These are phyloP conservation scores for Slavum lentiscoides DNA, from an alignment of 2,888 invertebrate genomes.

Conservation along the genomic window DNA sequence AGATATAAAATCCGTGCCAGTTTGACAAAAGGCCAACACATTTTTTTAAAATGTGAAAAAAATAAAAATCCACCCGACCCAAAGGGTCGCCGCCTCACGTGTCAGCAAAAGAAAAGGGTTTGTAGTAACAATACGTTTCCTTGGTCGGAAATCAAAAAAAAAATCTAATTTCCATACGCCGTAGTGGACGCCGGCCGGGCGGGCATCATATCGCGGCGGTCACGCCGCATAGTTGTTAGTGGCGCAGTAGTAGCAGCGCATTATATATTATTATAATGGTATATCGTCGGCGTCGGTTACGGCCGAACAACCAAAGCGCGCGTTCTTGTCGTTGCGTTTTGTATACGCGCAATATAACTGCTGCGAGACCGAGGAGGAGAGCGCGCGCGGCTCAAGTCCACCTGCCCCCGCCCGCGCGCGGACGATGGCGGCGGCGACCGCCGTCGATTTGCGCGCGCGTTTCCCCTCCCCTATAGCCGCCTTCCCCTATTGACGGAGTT, in stretches of 20 bases:
- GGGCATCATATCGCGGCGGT: too few relatives aligned
- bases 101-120: background rate
- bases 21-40: slow-evolving; percentile 34
- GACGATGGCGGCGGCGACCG: background rate
- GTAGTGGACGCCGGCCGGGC: too few relatives aligned
- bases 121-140: background rate
- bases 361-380: background rate
- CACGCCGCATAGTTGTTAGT: too few relatives aligned
- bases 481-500: background rate
- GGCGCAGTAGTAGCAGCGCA: too few relatives aligned
- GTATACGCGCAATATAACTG: background rate
- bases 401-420: background rate
- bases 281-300: background rate
- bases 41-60: background rate
- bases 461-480: background rate
- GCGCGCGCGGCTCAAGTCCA: background rate
- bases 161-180: background rate
- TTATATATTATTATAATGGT: too few relatives aligned
- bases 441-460: slow-evolving; percentile 2
- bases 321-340: background rate
- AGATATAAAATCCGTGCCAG: slow-evolving; percentile 10
- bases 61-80: background rate
- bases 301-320: background rate
- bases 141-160: background rate
- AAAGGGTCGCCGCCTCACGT: background rate